Percentiles rank a stretch among this genome's conserved stretches.
phyloP scores from a whole-genome alignment of 1,140 invertebrate species.

The Listronotus bonariensis region DNA sequence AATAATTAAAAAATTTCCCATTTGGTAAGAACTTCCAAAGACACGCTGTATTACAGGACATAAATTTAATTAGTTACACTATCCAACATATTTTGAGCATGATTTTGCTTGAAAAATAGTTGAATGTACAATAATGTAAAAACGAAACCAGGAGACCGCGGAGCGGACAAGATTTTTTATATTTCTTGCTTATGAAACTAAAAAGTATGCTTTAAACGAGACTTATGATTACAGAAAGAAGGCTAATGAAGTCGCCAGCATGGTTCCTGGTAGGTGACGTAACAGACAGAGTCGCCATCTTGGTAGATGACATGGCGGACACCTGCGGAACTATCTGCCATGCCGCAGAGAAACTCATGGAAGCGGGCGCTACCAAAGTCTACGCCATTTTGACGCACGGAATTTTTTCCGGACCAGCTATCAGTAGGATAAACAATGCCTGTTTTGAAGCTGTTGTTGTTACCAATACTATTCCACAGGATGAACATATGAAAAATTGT shows the following conservation, averaged over 20 bases:
- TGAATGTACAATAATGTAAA: no score
- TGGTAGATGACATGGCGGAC: conserved; percentile 99
- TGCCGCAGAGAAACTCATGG: conserved; percentile 92
- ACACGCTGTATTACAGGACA: no score
- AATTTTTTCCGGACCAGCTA: conserved; percentile 96
- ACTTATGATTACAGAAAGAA: conserved; percentile 70
- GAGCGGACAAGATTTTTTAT: no score
- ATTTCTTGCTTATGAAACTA: no score
- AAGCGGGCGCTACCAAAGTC: conserved; percentile 96
- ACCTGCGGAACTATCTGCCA: conserved; percentile 98
- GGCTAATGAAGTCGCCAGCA: conserved; percentile 92
- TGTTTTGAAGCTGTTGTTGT: conserved; percentile 98
- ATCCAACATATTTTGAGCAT: no score
- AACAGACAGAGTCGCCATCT: conserved; percentile 91
- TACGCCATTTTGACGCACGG: conserved; percentile 98
- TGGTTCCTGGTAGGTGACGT: conserved; percentile 98
- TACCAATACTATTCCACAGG: conserved; percentile 99
- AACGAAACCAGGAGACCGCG: no score
- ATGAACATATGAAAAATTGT: conserved; percentile 93
- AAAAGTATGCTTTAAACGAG: no score
- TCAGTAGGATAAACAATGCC: conserved; percentile 93
- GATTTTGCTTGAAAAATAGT: no score
- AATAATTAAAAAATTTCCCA: no score
- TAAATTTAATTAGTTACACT: no score
- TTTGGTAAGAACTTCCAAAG: no score